Percentiles rank a stretch among this genome's conserved stretches.
Conservation (phyloP, 92 coral and sea anemone genomes). For the Chrysogorgia sp. region DNA sequence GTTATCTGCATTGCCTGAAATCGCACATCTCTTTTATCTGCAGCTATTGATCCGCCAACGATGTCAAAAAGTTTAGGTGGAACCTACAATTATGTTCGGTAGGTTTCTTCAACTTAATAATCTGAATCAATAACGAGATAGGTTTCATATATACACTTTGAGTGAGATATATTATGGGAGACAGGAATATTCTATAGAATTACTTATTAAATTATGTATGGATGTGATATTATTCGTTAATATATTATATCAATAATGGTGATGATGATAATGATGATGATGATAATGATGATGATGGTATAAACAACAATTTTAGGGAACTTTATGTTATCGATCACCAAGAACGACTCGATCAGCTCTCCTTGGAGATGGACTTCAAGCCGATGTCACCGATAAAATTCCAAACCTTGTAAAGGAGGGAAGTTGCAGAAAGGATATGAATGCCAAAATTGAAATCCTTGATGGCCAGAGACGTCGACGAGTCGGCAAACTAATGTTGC, state of each 20-base stretch:
- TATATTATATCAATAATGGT: not conserved
- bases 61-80: constrained; percentile 67
- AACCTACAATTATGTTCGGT: constrained; percentile 73
- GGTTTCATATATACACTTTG: no score
- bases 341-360: constrained; percentile 78
- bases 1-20: constrained; percentile 5
- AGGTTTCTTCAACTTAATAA: constrained; percentile 3
- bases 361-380: constrained; percentile 45
- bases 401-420: constrained; percentile 17
- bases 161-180: no score
- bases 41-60: constrained; percentile 77
- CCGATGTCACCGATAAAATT: constrained; percentile 35
- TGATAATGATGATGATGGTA: not conserved
- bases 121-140: not conserved
- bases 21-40: not conserved
- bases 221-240: no score
- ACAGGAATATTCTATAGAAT: no score
- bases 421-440: not conserved
- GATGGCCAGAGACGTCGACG: no score
- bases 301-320: constrained; percentile 52
- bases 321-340: constrained; percentile 83
- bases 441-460: no score
- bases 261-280: not conserved
- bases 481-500: no score
- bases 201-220: no score